Conservation (phyloP, 64 coral and sea anemone species). For the Pocillopora verrucosa region DNA sequence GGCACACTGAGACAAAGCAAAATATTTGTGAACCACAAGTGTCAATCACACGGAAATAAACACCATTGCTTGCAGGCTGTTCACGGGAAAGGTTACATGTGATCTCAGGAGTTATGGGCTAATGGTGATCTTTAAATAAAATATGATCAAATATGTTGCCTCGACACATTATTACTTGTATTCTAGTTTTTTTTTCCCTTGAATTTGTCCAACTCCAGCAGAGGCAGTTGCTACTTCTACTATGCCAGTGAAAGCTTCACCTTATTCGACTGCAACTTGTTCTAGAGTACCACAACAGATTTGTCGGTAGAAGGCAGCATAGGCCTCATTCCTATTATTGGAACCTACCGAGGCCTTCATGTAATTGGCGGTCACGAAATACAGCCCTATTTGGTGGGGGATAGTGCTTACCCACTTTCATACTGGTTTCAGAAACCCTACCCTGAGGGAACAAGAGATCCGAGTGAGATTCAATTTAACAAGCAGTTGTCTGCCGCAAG, state of each 20-base stretch:
- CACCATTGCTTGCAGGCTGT: no score
- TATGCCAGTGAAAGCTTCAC: neutral
- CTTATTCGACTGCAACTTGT: neutral
- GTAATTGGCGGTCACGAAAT: constrained; percentile 1
- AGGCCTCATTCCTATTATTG: neutral
- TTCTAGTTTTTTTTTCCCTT: neutral
- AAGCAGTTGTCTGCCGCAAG: constrained; percentile 39
- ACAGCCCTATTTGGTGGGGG: constrained; percentile 36
- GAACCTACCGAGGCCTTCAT: neutral
- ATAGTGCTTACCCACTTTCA: constrained; percentile 30
- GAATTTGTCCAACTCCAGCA: neutral
- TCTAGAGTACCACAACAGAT: neutral
- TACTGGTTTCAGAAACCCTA: constrained; percentile 57
- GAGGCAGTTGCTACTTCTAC: neutral
- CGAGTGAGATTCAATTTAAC: constrained; percentile 37
- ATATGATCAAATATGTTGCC: neutral
- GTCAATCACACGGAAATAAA: no score
- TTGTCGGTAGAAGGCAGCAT: neutral
- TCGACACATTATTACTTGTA: neutral
- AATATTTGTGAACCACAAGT: no score
- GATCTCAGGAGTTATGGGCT: neutral
- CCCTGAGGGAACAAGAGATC: constrained; percentile 46
- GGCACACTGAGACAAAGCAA: no score
- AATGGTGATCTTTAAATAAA: no score
- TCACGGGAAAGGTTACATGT: neutral